phyloP scores from a whole-genome alignment of 2,888 invertebrate genomes.

The Oligia latruncula region DNA sequence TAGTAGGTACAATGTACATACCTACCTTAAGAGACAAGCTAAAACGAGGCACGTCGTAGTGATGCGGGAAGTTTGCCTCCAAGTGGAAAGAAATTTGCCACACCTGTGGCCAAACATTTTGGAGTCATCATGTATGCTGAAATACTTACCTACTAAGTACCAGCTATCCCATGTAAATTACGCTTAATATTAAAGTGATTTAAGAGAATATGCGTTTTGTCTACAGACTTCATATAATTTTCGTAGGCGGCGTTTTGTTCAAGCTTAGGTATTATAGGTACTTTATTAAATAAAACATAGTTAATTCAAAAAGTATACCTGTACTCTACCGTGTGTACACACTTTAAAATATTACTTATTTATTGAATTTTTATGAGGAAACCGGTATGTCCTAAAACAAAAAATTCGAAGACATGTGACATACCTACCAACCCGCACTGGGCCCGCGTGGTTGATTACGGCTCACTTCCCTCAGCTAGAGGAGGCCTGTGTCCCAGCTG shows the following conservation, averaged over 20 bases:
- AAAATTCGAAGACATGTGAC: too few species aligned
- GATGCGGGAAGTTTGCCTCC: conserved; percentile 29
- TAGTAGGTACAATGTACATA: too few species aligned
- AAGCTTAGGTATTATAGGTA: not conserved
- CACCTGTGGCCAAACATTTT: conserved; percentile 51
- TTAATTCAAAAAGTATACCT: not conserved
- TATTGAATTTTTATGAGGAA: too few species aligned
- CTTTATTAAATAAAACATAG: not conserved
- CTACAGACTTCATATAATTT: conserved; percentile 8
- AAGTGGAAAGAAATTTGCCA: conserved; percentile 44
- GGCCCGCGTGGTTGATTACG: too few species aligned
- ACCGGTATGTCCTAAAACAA: too few species aligned
- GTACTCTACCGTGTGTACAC: not conserved
- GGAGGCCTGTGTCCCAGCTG: too few species aligned
- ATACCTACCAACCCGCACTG: too few species aligned
- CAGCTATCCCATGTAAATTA: conserved; percentile 29
- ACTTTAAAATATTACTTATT: not conserved
- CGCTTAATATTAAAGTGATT: conserved; percentile 34
- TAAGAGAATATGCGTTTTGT: not conserved
- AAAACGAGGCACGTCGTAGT: conserved; percentile 15
- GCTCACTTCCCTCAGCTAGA: too few species aligned
- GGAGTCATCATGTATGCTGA: conserved; percentile 27
- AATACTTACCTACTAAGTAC: conserved; percentile 8
- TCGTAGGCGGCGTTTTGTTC: not conserved
- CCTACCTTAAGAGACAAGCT: conserved; percentile 7